Percentiles rank a stretch among this genome's conserved stretches.
These are phyloP conservation scores for Drosophila merina DNA, from an alignment of 2,888 invertebrate genomes.

Conservation along the genomic window DNA sequence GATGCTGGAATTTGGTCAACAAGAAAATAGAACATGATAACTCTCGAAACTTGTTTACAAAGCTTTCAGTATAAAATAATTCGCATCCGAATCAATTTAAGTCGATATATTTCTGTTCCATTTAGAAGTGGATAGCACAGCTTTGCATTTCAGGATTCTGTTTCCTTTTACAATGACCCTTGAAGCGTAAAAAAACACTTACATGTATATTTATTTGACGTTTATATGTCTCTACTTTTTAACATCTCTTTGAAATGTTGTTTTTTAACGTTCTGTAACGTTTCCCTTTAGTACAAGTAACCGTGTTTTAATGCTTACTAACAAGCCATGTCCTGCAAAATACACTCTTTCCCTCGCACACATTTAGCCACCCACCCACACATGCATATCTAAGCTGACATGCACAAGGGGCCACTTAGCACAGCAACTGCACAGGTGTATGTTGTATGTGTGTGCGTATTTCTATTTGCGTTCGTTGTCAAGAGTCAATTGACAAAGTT, in stretches of 20 bases:
- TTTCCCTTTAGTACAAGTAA: slow-evolving; percentile 10
- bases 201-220: neutral
- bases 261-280: neutral
- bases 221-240: neutral
- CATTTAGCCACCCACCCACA: slow-evolving; percentile 20
- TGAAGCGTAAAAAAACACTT: too few species aligned
- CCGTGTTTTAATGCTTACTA: slow-evolving; percentile 41
- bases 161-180: too few species aligned
- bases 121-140: neutral
- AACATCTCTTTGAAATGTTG: neutral
- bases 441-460: slow-evolving; percentile 25
- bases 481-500: slow-evolving; percentile 76
- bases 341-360: slow-evolving; percentile 10
- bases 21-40: neutral
- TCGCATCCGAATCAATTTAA: too few species aligned
- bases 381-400: slow-evolving; percentile 31
- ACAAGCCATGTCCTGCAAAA: slow-evolving; percentile 50
- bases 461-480: slow-evolving; percentile 53
- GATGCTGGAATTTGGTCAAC: slow-evolving; percentile 5
- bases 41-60: neutral
- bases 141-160: too few species aligned
- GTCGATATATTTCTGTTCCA: too few species aligned
- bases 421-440: slow-evolving; percentile 39
- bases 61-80: too few species aligned
- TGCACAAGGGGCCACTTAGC: slow-evolving; percentile 65